phyloP scores from a whole-genome alignment of 2,113 vertebrate genomes.

The Odocoileus virginianus region DNA sequence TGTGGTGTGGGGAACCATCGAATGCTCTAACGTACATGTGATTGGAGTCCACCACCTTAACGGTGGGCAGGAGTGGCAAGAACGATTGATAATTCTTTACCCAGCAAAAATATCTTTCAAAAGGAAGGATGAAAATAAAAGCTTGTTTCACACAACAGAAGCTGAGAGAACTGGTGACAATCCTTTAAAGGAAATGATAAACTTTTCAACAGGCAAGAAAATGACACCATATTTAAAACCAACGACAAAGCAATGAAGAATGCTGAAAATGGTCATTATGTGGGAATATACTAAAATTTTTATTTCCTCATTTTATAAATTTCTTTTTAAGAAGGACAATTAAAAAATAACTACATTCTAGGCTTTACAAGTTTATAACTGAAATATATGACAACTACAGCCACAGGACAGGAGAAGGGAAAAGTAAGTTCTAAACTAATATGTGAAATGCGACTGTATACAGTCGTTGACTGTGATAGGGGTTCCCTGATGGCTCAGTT shows the following conservation, averaged over 20 bases:
- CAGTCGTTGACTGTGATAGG: not conserved
- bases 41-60: not conserved
- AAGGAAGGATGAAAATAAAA: not conserved
- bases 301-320: not conserved
- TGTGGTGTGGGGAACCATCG: not conserved
- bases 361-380: not conserved
- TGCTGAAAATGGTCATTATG: not conserved
- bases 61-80: not conserved
- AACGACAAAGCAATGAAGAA: not conserved
- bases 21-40: not conserved
- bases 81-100: not conserved
- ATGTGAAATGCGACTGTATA: not conserved
- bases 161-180: not conserved
- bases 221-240: not conserved
- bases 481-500: not conserved
- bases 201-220: slow-evolving; percentile 2
- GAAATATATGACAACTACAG: not conserved
- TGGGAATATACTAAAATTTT: not conserved
- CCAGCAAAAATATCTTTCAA: not conserved
- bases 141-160: not conserved
- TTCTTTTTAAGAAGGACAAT: not conserved
- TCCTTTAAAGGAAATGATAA: not conserved
- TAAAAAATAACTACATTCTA: not conserved
- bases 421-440: not conserved
- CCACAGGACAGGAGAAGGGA: not conserved